Evolutionary conservation across 2,888 invertebrate species (phyloP).

Genomic region (Drosophila planitibia): DNA sequence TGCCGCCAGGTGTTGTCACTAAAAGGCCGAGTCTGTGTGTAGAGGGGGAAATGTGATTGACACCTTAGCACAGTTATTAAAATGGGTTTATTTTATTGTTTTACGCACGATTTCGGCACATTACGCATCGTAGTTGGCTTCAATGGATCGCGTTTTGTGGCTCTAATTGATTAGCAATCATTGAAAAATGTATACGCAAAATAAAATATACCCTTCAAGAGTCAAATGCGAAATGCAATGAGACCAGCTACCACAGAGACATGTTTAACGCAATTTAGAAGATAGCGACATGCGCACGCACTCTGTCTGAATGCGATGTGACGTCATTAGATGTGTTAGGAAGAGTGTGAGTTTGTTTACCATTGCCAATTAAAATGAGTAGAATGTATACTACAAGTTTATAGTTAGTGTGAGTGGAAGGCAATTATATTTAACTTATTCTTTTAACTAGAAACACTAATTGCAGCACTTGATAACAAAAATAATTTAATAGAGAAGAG

Average conservation of each 20-base stretch:
- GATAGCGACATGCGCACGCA: constrained; percentile 11
- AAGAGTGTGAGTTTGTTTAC: not conserved
- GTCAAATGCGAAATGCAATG: constrained; percentile 75
- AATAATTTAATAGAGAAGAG: constrained; percentile 80
- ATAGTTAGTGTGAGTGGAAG: not conserved
- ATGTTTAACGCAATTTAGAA: constrained; percentile 5
- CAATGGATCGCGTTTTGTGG: constrained; percentile 29
- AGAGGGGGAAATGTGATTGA: not conserved
- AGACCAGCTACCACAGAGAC: constrained; percentile 45
- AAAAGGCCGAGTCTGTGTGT: constrained; percentile 70
- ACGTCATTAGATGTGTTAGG: constrained; percentile 19
- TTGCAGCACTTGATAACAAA: constrained; percentile 5
- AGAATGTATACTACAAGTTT: too few relatives aligned
- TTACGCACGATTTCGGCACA: constrained; percentile 77
- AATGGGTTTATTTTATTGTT: not conserved
- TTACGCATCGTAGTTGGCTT: constrained; percentile 72
- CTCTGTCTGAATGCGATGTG: not conserved
- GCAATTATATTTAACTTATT: not conserved
- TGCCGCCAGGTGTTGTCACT: constrained; percentile 72
- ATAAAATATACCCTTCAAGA: constrained; percentile 81
- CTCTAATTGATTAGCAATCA: constrained; percentile 49
- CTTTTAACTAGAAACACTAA: not conserved
- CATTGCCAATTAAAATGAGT: not conserved
- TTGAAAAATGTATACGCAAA: constrained; percentile 50
- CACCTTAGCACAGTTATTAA: not conserved